Base-by-base conservation (phyloP, 2,888 invertebrate species). In the Auanema sp. region DNA sequence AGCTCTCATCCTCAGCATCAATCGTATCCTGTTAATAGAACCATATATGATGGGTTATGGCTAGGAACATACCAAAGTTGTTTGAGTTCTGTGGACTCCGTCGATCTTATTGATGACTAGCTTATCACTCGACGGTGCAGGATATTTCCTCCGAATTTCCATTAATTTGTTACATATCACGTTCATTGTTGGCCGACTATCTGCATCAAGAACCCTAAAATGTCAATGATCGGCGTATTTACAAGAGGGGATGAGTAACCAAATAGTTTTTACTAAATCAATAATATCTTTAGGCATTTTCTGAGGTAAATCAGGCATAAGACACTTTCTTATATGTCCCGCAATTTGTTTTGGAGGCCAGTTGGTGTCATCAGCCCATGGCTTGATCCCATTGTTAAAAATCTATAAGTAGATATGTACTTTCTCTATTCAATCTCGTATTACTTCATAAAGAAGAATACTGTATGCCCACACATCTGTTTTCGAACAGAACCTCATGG, bases 391-490 rank as follows among this genome's bases (percentile, higher is more conserved):
- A 41, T 71, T 60, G 23, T 61, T 58, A 56, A 70, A 72, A 21
- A 70, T 64, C 58, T 73, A 58, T 12, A 55, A 33, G 25, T n/a
- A n/a, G 16, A 23, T 33, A 10, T 40, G 5, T n/a, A 21, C 6
- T 24, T 8, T 18, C 33, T 25, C 6, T 40, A 25, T 12, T 25
- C 54, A 21, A 63, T n/a, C 57, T 40, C 49, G 16, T 21, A 56
- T 68, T 21, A 78, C 64, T 58, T 77, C 77, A 61, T 58, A 77
- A 10, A 65, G 44, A 14, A 75, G 53, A 4, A 75, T 69, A 5
- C 71, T 78, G 44, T 68, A 71, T 3, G 76, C 56, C 78, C 78
- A 79, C 11, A 74, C 67, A 57, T 79, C 79, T 24, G 70, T 62
- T 21, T 61, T 59, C 44, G 43, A 62, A 10, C 67, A 64, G 68